Conservation (phyloP, 2,888 invertebrate species). For the Caenorhabditis sp. region DNA sequence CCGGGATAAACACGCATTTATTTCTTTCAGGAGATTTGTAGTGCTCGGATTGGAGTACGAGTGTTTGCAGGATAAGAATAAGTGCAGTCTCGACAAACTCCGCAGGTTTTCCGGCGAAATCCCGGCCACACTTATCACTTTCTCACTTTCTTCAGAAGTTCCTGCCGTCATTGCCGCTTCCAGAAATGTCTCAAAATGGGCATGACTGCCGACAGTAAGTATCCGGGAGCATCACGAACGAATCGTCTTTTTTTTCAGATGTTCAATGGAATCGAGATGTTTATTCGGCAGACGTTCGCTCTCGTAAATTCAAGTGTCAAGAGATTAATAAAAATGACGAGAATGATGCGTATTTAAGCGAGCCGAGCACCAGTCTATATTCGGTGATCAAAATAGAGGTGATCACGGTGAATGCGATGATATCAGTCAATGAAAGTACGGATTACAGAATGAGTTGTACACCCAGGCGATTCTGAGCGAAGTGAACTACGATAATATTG, state of each 20-base stretch:
- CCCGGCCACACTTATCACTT: not conserved
- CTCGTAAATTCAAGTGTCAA: constrained; percentile 14
- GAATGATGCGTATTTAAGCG: constrained; percentile 10
- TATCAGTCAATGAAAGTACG: not conserved
- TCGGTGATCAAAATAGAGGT: constrained; percentile 32
- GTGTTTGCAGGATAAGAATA: constrained; percentile 48
- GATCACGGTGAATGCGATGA: constrained; percentile 18
- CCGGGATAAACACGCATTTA: not conserved
- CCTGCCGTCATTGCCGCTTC: constrained; percentile 60
- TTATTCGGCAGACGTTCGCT: constrained; percentile 22
- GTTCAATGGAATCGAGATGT: constrained; percentile 62
- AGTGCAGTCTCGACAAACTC: constrained; percentile 49
- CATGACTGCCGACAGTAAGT: constrained; percentile 63
- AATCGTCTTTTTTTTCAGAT: constrained; percentile 31
- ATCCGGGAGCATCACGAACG: not conserved
- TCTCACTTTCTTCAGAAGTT: constrained; percentile 22
- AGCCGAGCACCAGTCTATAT: constrained; percentile 33
- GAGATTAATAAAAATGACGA: constrained; percentile 28
- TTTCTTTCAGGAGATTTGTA: constrained; percentile 53
- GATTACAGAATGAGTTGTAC: constrained; percentile 35
- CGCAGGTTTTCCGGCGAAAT: too few species aligned
- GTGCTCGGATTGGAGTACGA: constrained; percentile 59
- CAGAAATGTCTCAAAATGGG: constrained; percentile 57
- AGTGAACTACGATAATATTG: constrained; percentile 26
- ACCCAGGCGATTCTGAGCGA: constrained; percentile 24